Percentiles rank a stretch among this genome's conserved stretches.
Evolutionary conservation across 2,113 vertebrate genomes (phyloP).

Genomic region (Electrona antarctica): DNA sequence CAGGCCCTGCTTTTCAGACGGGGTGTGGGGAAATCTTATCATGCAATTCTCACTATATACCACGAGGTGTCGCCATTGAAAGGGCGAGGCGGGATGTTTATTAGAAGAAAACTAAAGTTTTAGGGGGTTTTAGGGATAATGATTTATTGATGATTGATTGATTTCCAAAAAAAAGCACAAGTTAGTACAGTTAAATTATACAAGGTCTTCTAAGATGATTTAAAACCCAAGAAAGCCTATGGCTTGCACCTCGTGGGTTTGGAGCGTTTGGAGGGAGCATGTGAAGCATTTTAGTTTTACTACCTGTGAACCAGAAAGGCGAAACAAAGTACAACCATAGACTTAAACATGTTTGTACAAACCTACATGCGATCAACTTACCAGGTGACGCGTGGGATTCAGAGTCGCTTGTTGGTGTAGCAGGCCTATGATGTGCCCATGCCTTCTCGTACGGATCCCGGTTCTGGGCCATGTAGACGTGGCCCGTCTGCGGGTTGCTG

Average conservation of each 20-base stretch:
- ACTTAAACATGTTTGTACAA: too few species aligned
- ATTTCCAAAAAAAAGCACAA: too few species aligned
- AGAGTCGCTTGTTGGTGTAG: slow-evolving; percentile 60
- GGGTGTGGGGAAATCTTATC: neutral
- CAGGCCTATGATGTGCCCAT: slow-evolving; percentile 5
- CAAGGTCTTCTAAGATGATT: too few species aligned
- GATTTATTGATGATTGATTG: too few species aligned
- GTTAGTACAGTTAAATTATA: too few species aligned
- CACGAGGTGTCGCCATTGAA: slow-evolving; percentile 18
- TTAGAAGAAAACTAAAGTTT: too few species aligned
- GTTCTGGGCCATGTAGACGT: slow-evolving; percentile 27
- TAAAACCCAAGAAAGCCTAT: neutral
- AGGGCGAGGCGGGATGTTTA: slow-evolving; percentile 4
- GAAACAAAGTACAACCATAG: too few species aligned
- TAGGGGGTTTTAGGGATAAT: too few species aligned
- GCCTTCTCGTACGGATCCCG: neutral
- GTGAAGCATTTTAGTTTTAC: neutral
- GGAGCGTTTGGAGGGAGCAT: neutral
- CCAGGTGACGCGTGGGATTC: slow-evolving; percentile 71
- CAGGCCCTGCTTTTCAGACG: neutral
- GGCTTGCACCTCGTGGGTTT: neutral
- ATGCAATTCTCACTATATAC: neutral
- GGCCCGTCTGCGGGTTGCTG: slow-evolving; percentile 35
- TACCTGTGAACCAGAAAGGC: neutral
- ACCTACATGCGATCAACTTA: slow-evolving; percentile 18